These are phyloP conservation scores for Pseudococcus longispinus DNA, from an alignment of 2,888 invertebrate species.

Conservation along the genomic window DNA sequence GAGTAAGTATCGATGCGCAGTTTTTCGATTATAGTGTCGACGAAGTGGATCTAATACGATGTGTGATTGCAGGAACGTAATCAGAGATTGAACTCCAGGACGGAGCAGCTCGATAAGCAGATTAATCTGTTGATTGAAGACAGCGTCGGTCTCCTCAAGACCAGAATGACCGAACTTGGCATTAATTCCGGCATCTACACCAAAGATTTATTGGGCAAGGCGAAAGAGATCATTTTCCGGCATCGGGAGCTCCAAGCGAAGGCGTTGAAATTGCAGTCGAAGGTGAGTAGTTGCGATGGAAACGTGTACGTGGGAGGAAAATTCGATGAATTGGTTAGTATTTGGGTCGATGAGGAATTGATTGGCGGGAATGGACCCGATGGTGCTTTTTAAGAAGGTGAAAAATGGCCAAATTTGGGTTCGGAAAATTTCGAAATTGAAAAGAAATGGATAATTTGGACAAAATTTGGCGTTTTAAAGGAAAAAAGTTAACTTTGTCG, in stretches of 20 bases:
- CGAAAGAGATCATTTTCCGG: constrained; percentile 89
- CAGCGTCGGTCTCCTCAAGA: constrained; percentile 85
- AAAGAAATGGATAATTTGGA: background rate
- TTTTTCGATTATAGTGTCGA: background rate
- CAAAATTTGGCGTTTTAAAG: background rate
- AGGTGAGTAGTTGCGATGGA: constrained; percentile 3
- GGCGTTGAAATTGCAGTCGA: constrained; percentile 73
- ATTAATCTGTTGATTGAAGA: constrained; percentile 90
- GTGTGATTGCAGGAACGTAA: constrained; percentile 72
- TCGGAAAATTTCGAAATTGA: background rate
- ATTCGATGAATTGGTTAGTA: background rate
- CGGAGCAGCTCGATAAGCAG: constrained; percentile 91
- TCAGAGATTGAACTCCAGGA: constrained; percentile 79
- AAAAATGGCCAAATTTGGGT: too few species aligned
- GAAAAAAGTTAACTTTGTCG: too few species aligned
- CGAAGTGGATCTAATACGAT: background rate
- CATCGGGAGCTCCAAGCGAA: constrained; percentile 92
- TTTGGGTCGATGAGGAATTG: too few species aligned
- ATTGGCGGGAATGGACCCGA: too few species aligned
- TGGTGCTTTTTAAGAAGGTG: too few species aligned
- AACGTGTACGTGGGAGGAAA: background rate
- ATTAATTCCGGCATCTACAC: constrained; percentile 75
- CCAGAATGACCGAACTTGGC: constrained; percentile 89
- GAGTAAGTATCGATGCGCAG: constrained; percentile 64
- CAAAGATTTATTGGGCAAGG: constrained; percentile 82